Base-by-base conservation (phyloP, 2,888 invertebrate species). In the Epirrhoe tristata region DNA sequence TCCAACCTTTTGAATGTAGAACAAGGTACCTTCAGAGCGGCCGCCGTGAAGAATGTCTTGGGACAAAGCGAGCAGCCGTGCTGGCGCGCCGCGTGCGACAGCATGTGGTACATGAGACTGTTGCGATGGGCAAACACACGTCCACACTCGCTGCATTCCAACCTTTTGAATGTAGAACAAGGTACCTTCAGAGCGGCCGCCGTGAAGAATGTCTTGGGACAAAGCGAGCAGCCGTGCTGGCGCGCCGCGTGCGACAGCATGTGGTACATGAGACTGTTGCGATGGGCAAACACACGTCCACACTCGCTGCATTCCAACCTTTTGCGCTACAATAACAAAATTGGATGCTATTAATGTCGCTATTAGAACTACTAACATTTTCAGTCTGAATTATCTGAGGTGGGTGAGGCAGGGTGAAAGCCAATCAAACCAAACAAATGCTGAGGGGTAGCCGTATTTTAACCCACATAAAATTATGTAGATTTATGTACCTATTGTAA, bases 211-310 rank as follows among this genome's bases (percentile, higher is more conserved):
- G 96, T 95, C 85, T 97, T 97, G 8, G 96, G 96, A 78, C 98
- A 98, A 14, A 96, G 95, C 64, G 96, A 95, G 80, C 98, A 98
- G 58, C 95, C 95, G 81, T 97, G 96, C 12, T 97, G 94, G 10
- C 81, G 96, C 95, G 3, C 97, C 97, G 6, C 95, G 78, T 97
- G 98, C 53, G 97, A 96, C 74, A 97, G 89, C 90, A 96, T 94
- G 79, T 98, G 98, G 86, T 98, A 98, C 67, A 97, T 95, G 59
- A 98, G 88, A 7, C 98, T 98, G 85, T 98, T 98, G 69, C 96
- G 94, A 74, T 98, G 97, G 65, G 95, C 95, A 83, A 98, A 98
- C 63, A 96, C 94, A 16, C 97, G 91, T 10, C 94, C 94, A 77
- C 98, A 98, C 74, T 96, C 94, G 4, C 93, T 90, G 77, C 24